Conservation (phyloP, 2,888 invertebrate genomes). For the Himalopsyche tibetana region DNA sequence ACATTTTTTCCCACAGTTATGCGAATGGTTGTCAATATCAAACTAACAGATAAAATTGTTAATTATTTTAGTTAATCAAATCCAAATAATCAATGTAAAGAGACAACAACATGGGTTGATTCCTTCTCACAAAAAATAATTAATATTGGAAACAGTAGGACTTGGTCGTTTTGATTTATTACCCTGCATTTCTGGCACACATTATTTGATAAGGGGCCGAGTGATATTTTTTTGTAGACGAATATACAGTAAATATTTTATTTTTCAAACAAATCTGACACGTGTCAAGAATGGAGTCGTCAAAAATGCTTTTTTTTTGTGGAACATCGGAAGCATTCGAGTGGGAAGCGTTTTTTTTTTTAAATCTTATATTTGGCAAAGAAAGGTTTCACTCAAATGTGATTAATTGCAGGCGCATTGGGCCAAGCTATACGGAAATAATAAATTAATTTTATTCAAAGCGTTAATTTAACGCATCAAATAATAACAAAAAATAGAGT, state of each 20-base stretch:
- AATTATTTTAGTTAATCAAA: too few species aligned
- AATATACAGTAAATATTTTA: background rate
- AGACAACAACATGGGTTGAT: too few species aligned
- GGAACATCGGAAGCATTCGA: background rate
- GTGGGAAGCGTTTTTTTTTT: background rate
- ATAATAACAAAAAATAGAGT: background rate
- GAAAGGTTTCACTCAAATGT: conserved; percentile 34
- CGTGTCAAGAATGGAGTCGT: conserved; percentile 9
- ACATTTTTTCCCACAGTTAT: too few species aligned
- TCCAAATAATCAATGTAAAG: too few species aligned
- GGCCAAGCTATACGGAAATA: conserved; percentile 15
- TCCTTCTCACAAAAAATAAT: too few species aligned
- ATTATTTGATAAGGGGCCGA: background rate
- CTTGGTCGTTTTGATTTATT: too few species aligned
- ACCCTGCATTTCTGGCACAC: background rate
- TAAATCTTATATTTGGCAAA: background rate
- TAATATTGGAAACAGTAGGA: too few species aligned
- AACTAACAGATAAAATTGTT: too few species aligned
- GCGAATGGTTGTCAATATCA: too few species aligned
- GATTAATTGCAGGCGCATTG: conserved; percentile 30
- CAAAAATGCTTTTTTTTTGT: background rate
- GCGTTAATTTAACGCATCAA: background rate
- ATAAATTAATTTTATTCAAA: conserved; percentile 3
- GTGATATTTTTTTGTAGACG: background rate
- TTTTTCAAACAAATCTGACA: conserved; percentile 2